Percentiles rank a stretch among this genome's conserved stretches.
These are phyloP conservation scores for Orius laevigatus DNA, from an alignment of 1,140 invertebrate species.

Conservation along the genomic window DNA sequence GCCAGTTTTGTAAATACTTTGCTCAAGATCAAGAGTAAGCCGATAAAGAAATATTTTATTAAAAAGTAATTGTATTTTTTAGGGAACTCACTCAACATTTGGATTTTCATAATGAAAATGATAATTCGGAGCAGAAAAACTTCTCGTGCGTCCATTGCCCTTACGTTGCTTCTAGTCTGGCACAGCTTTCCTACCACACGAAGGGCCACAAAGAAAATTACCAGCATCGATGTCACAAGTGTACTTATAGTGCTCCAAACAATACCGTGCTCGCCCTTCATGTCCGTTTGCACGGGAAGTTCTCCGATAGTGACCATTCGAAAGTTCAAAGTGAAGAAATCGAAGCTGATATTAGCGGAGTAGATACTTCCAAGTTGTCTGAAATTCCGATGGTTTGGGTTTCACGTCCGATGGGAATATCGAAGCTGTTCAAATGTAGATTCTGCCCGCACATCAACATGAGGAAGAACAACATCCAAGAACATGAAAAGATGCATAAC, in stretches of 20 bases:
- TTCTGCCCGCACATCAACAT: conserved; percentile 70
- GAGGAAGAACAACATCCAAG: conserved; percentile 59
- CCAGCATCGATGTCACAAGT: conserved; percentile 12
- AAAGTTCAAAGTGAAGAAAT: conserved; percentile 4
- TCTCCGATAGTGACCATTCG: neutral
- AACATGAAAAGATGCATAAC: conserved; percentile 70
- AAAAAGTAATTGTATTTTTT: conserved; percentile 11
- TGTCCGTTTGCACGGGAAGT: conserved; percentile 9
- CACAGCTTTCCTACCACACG: conserved; percentile 62
- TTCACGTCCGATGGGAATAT: conserved; percentile 44
- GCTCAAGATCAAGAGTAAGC: conserved; percentile 41
- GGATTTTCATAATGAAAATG: conserved; percentile 22
- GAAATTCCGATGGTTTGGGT: conserved; percentile 55
- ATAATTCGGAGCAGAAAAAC: neutral
- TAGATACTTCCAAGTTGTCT: conserved; percentile 18
- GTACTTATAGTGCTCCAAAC: conserved; percentile 12
- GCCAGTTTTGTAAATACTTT: conserved; percentile 63
- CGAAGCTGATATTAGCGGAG: conserved; percentile 9
- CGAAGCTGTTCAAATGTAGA: conserved; percentile 72
- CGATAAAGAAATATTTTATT: neutral
- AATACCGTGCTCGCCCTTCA: conserved; percentile 14
- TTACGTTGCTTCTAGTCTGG: conserved; percentile 65
- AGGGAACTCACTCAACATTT: conserved; percentile 26
- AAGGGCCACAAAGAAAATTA: conserved; percentile 45
- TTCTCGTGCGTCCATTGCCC: conserved; percentile 53